These are phyloP conservation scores for Parazoanthus darwini DNA, from an alignment of 92 coral and sea anemone genomes.

Conservation along the genomic window DNA sequence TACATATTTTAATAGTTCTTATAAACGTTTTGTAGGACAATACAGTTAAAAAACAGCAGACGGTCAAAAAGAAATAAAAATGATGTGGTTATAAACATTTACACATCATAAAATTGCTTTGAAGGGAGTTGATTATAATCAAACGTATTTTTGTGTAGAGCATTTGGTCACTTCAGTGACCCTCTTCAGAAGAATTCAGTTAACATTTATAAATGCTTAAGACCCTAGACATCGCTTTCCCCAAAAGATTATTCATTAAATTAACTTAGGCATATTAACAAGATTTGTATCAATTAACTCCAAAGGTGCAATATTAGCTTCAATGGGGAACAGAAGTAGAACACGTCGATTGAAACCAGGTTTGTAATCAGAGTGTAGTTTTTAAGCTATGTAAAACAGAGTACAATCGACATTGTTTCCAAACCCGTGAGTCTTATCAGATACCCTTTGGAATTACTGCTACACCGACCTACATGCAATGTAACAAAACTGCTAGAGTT, in stretches of 20 bases:
- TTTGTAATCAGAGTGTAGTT: background rate
- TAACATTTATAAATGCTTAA: too few species aligned
- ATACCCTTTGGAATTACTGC: too few species aligned
- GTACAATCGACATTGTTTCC: too few species aligned
- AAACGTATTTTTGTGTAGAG: too few species aligned
- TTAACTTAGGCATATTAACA: background rate
- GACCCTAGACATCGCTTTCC: background rate
- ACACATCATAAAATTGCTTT: too few species aligned
- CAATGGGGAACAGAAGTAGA: constrained; percentile 15
- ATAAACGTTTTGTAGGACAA: background rate
- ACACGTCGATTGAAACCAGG: constrained; percentile 30
- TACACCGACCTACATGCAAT: background rate
- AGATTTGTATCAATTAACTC: background rate
- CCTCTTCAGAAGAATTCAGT: too few species aligned
- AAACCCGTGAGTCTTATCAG: too few species aligned
- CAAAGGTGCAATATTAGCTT: constrained; percentile 30
- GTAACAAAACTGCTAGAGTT: background rate
- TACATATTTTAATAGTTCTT: background rate
- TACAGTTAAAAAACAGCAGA: background rate
- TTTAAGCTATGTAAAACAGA: too few species aligned
- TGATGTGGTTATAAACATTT: background rate
- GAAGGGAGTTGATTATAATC: too few species aligned
- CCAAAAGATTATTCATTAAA: too few species aligned
- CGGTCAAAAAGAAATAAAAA: background rate
- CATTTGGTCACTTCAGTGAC: too few species aligned